Conservation (phyloP, 2,888 invertebrate species). For the Tethea ocularis region DNA sequence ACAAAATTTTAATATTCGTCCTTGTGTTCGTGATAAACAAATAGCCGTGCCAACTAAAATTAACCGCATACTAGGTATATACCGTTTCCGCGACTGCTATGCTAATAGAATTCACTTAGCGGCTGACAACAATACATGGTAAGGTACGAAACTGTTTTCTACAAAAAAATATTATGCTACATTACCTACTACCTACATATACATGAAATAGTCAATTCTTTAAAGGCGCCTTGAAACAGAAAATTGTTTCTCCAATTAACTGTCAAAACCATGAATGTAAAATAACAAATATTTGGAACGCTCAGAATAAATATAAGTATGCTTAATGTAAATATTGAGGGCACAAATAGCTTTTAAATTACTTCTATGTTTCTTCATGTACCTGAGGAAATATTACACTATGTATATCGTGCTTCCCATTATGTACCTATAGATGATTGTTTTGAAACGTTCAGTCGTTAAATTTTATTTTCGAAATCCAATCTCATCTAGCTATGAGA, state of each 20-base stretch:
- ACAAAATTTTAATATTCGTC: slow-evolving; percentile 12
- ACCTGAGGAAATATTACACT: no score
- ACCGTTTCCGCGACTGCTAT: slow-evolving; percentile 21
- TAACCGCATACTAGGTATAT: slow-evolving; percentile 12
- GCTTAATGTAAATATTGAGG: not conserved
- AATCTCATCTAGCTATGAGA: no score
- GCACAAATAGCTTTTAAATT: not conserved
- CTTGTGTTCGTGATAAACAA: slow-evolving; percentile 18
- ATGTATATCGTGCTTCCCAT: no score
- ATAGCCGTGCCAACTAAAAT: slow-evolving; percentile 15
- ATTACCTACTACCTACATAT: no score
- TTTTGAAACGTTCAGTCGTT: no score
- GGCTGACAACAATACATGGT: slow-evolving; percentile 19
- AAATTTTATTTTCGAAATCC: no score
- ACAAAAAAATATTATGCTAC: not conserved
- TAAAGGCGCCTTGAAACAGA: not conserved
- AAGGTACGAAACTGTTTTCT: not conserved
- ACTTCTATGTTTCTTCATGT: no score
- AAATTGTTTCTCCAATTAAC: not conserved
- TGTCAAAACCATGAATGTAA: not conserved
- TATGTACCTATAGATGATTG: no score
- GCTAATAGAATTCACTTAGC: slow-evolving; percentile 24
- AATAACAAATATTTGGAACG: not conserved
- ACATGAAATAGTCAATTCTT: not conserved
- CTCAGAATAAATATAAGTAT: not conserved